Percentiles rank a stretch among this genome's conserved stretches.
Conservation (phyloP, 2,888 invertebrate species). For the Sclerodermus sp. region DNA sequence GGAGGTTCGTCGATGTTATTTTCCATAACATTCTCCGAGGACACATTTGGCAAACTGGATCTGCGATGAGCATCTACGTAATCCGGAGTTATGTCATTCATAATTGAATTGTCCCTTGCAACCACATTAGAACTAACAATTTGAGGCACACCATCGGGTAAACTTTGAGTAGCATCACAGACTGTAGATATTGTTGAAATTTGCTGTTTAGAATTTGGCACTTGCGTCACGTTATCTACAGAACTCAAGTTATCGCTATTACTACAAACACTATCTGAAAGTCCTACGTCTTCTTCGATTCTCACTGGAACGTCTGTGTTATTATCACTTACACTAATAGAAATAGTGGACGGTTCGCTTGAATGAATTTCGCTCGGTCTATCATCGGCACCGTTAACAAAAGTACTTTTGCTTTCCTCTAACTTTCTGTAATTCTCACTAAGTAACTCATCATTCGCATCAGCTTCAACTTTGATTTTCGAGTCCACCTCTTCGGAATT, state of each 20-base stretch:
- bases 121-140: slow-evolving; percentile 50
- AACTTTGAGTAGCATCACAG: slow-evolving; percentile 68
- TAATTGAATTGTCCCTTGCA: slow-evolving; percentile 43
- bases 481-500: slow-evolving; percentile 20
- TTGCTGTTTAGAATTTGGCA: slow-evolving; percentile 56
- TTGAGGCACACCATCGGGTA: slow-evolving; percentile 54
- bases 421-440: slow-evolving; percentile 24
- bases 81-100: slow-evolving; percentile 40
- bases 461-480: slow-evolving; percentile 16
- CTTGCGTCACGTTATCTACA: slow-evolving; percentile 56
- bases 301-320: slow-evolving; percentile 36
- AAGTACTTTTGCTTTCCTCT: slow-evolving; percentile 44
- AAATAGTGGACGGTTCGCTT: slow-evolving; percentile 56
- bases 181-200: slow-evolving; percentile 74
- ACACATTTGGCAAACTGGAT: slow-evolving; percentile 64
- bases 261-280: slow-evolving; percentile 53
- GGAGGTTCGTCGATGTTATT: slow-evolving; percentile 51
- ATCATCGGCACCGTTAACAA: slow-evolving; percentile 52
- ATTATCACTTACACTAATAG: slow-evolving; percentile 55
- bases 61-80: slow-evolving; percentile 59
- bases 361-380: slow-evolving; percentile 45
- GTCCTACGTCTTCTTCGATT: slow-evolving; percentile 43
- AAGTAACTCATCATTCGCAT: slow-evolving; percentile 10
- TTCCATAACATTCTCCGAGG: slow-evolving; percentile 46
- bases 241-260: slow-evolving; percentile 52